These are phyloP conservation scores for Oceanodroma tethys DNA, from an alignment of 2,113 vertebrate genomes.

Conservation along the genomic window DNA sequence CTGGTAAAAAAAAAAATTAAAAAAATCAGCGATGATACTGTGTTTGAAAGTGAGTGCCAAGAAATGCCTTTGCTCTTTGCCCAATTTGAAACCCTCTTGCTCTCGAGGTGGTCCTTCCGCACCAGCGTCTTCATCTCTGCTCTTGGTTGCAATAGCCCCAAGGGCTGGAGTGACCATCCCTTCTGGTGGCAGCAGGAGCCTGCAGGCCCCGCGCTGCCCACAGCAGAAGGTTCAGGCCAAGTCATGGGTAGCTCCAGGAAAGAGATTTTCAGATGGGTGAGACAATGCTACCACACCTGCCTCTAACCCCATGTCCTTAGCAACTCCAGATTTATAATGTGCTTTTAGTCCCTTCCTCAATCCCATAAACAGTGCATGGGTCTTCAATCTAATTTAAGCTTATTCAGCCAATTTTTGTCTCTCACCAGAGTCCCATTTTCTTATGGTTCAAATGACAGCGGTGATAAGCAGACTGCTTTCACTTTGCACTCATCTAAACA, in stretches of 20 bases:
- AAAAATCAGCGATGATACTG: neutral
- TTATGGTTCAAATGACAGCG: neutral
- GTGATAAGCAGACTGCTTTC: neutral
- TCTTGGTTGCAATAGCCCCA: no score
- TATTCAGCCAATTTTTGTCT: neutral
- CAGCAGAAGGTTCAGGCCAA: neutral
- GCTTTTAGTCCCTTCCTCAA: neutral
- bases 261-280: neutral
- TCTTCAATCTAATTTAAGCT: neutral
- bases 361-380: neutral
- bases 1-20: neutral
- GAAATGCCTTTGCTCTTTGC: neutral
- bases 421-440: neutral
- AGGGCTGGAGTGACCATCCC: neutral
- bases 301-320: neutral
- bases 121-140: neutral
- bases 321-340: neutral
- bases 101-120: rapidly evolving
- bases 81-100: neutral
- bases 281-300: rapidly evolving
- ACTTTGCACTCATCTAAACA: neutral
- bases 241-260: neutral
- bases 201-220: rapidly evolving
- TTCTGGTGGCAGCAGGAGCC: neutral
- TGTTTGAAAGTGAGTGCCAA: neutral